Evolutionary conservation across 2,888 invertebrate genomes (phyloP).

Genomic region (Serrognathus titanus): DNA sequence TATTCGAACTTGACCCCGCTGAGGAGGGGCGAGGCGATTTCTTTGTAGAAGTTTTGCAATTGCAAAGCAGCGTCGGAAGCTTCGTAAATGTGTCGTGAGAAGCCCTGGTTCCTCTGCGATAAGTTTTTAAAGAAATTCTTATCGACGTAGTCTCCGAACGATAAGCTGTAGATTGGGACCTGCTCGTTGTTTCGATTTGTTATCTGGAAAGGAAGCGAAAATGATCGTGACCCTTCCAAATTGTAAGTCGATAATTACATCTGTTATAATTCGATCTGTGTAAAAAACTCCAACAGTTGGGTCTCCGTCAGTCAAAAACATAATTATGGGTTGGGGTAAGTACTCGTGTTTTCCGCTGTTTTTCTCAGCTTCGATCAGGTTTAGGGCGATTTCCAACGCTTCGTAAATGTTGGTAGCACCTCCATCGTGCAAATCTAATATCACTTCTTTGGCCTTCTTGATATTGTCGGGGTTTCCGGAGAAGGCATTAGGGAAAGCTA

Average conservation of each 20-base stretch:
- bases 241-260: conserved; percentile 38
- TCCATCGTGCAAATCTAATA: conserved; percentile 53
- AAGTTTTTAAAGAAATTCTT: conserved; percentile 63
- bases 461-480: conserved; percentile 55
- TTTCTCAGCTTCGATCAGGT: conserved; percentile 30
- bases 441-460: conserved; percentile 57
- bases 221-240: conserved; percentile 17
- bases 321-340: conserved; percentile 58
- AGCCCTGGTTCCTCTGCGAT: conserved; percentile 63
- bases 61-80: conserved; percentile 57
- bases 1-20: not conserved
- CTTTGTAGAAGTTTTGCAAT: not conserved
- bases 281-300: conserved; percentile 59
- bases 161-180: conserved; percentile 60
- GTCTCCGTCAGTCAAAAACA: conserved; percentile 66
- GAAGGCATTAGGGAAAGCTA: conserved; percentile 48
- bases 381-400: conserved; percentile 56
- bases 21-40: not conserved
- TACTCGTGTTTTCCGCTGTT: conserved; percentile 17
- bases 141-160: conserved; percentile 70
- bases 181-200: conserved; percentile 42
- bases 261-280: conserved; percentile 53
- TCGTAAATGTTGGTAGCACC: conserved; percentile 68
- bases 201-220: conserved; percentile 33
- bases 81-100: conserved; percentile 69